Evolutionary conservation across 2,888 invertebrate species (phyloP), one percentile per base, ranked within the genome.

Genomic region (Aphidius colemani): DNA sequence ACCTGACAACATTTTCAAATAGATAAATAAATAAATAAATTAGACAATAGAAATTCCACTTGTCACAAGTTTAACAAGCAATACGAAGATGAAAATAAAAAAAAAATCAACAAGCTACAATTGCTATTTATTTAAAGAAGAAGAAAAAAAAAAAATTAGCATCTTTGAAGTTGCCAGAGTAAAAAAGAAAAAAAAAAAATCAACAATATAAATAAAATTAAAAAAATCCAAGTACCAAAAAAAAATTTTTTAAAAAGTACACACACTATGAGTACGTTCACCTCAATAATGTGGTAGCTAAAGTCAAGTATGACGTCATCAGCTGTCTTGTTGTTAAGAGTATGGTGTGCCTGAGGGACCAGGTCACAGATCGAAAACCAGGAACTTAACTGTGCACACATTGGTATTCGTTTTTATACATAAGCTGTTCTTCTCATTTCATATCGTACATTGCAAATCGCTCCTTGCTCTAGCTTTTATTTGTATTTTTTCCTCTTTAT

Each of bases 331-430:
- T 59, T 59, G 59, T 10, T 13, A 51, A 51, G 10, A 51, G 18
- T 30, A 40, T 45, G n/a, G 53, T 18, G 44, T 10, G 61, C 39
- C 56, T 10, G 44, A 61, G 58, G 58, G 62, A 63, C 49, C 62
- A 59, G 66, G 64, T 64, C 64, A 59, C 61, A 53, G 56, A 63
- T 59, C 51, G 66, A 66, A 64, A 66, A 59, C 53, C 58, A 61
- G 59, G 66, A 63, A 65, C 61, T 61, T 13, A 61, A 61, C 59
- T 60, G 51, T 51, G 53, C 59, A 45, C 53, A 53, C 44, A 50
- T 30, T 30, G 30, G 30, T 30, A 30, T 30, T 30, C 30, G 30
- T 30, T 30, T 9, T 39, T 30, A 40, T 39, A 9, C 30, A 43
- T 44, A 9, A 5, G 39, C 39, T 30, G 30, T 30, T 30, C 30